These are phyloP conservation scores for Scartelaos histophorus DNA, from an alignment of 2,113 vertebrate species.

Conservation along the genomic window DNA sequence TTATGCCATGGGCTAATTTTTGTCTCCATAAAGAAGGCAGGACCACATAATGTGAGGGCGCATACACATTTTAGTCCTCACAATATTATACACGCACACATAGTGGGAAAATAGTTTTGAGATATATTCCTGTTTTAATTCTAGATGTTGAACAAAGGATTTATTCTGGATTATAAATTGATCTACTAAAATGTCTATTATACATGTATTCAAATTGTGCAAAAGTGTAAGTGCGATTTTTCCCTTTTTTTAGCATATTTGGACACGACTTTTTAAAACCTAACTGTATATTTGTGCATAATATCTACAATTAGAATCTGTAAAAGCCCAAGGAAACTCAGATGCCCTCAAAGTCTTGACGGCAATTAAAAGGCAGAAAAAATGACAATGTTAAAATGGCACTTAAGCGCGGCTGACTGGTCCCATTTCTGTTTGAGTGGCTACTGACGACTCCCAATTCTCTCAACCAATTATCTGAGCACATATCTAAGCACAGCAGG, in stretches of 20 bases:
- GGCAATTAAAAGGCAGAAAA: slow-evolving; percentile 73
- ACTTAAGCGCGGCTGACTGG: slow-evolving; percentile 68
- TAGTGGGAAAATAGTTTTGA: no score
- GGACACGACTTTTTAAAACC: neutral
- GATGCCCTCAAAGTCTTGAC: slow-evolving; percentile 64
- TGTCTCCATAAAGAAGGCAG: no score
- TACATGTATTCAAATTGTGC: no score
- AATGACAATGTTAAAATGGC: slow-evolving; percentile 71
- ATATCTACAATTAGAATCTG: slow-evolving; percentile 16
- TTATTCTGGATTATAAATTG: no score
- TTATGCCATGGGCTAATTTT: no score
- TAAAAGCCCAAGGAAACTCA: slow-evolving; percentile 25
- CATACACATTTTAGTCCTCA: no score
- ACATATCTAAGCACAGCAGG: slow-evolving; percentile 68
- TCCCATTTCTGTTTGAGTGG: slow-evolving; percentile 66
- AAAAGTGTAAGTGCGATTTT: neutral
- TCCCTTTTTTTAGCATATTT: neutral
- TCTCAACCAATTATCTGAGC: slow-evolving; percentile 73
- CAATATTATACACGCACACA: no score
- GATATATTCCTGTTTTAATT: no score
- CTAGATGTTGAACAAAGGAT: no score
- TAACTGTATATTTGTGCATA: slow-evolving; percentile 16
- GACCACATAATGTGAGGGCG: no score
- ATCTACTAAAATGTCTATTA: no score
- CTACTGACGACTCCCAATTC: slow-evolving; percentile 69